Conservation (phyloP, 1,140 invertebrate species). For the Samia ricini region DNA sequence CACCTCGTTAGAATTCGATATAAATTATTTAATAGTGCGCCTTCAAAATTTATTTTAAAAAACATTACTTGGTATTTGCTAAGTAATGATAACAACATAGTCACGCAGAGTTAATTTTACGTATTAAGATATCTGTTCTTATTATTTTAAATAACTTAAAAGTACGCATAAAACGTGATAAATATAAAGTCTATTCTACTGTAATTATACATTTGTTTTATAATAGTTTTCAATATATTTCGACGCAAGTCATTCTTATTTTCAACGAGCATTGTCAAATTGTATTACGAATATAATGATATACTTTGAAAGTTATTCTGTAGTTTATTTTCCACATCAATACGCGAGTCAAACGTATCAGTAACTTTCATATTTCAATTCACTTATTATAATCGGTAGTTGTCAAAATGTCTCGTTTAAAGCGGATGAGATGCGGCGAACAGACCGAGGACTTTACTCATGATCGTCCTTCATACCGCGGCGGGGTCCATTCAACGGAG, state of each 20-base stretch:
- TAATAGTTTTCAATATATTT: too few relatives aligned
- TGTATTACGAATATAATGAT: too few relatives aligned
- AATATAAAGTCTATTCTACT: too few relatives aligned
- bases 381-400: slow-evolving; percentile 54
- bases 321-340: slow-evolving; percentile 29
- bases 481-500: slow-evolving; percentile 53
- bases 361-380: slow-evolving; percentile 65
- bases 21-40: slow-evolving; percentile 13
- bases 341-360: slow-evolving; percentile 33
- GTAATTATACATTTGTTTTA: too few relatives aligned
- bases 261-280: too few relatives aligned
- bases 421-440: slow-evolving; percentile 45
- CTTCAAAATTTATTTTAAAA: not conserved
- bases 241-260: too few relatives aligned
- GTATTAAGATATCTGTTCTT: too few relatives aligned
- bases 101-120: too few relatives aligned
- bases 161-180: too few relatives aligned
- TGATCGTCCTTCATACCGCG: slow-evolving; percentile 62
- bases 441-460: slow-evolving; percentile 36
- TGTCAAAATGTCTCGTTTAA: slow-evolving; percentile 62
- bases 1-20: slow-evolving; percentile 11
- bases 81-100: not conserved
- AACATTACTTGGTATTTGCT: not conserved
- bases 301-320: too few relatives aligned
- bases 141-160: too few relatives aligned